These are phyloP conservation scores for Pavo muticus DNA, from an alignment of 2,113 vertebrate genomes.

Conservation along the genomic window DNA sequence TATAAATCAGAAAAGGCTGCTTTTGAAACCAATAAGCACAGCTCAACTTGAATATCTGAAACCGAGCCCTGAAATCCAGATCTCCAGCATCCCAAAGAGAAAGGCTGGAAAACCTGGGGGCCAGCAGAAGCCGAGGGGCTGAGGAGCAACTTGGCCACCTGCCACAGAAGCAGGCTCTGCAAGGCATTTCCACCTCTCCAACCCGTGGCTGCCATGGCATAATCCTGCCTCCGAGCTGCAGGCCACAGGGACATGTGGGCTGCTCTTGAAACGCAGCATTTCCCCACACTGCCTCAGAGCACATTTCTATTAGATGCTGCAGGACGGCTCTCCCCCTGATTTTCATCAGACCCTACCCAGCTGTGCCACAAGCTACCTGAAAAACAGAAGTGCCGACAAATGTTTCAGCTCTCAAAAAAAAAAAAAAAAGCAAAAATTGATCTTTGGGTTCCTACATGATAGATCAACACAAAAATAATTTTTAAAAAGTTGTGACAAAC, in stretches of 20 bases:
- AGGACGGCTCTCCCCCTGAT: not conserved
- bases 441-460: not conserved
- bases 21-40: not conserved
- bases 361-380: not conserved
- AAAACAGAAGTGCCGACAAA: not conserved
- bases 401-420: not conserved
- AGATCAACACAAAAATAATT: not conserved
- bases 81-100: not conserved
- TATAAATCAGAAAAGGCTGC: not conserved
- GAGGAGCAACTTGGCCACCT: accelerated
- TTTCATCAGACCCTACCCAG: not conserved
- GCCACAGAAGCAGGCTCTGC: not conserved
- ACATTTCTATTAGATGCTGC: not conserved
- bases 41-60: not conserved
- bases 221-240: not conserved
- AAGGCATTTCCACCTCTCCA: not conserved
- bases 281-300: not conserved
- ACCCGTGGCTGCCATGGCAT: not conserved
- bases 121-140: not conserved
- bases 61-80: not conserved
- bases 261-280: not conserved
- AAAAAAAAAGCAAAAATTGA: not conserved
- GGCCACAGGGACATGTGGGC: accelerated
- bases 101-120: not conserved
- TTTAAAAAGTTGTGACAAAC: not conserved